Conservation (phyloP, 1,140 invertebrate species). For the Plodia interpunctella region DNA sequence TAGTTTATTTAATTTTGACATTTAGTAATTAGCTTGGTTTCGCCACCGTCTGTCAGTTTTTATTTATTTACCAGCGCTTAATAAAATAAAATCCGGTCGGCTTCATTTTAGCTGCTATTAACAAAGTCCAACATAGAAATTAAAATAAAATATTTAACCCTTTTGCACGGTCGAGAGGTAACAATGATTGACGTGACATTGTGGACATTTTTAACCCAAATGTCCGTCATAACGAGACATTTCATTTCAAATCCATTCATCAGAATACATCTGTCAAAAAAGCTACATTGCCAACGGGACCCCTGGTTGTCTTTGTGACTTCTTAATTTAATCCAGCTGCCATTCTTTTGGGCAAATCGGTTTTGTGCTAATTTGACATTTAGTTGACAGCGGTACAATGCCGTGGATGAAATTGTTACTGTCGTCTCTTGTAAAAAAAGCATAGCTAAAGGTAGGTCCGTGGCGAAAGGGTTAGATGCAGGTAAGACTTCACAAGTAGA, state of each 20-base stretch:
- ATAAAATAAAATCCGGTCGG: no score
- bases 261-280: constrained; percentile 52
- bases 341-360: constrained; percentile 34
- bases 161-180: background rate
- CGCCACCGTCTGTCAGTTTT: no score
- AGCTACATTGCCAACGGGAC: constrained; percentile 42
- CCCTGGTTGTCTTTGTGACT: constrained; percentile 25
- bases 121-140: background rate
- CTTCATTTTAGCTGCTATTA: no score
- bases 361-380: constrained; percentile 61
- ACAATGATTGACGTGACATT: constrained; percentile 9
- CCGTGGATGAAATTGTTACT: constrained; percentile 37
- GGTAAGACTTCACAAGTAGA: no score
- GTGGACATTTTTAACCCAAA: constrained; percentile 10
- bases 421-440: constrained; percentile 32
- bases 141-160: constrained; percentile 1
- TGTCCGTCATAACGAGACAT: background rate
- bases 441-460: constrained; percentile 19
- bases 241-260: constrained; percentile 9
- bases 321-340: constrained; percentile 50
- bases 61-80: no score
- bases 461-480: constrained; percentile 34
- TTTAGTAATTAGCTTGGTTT: no score
- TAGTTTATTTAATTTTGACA: no score
- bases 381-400: constrained; percentile 48